Evolutionary conservation across 2,113 vertebrate species (phyloP).

Genomic region (Lampris incognitus): DNA sequence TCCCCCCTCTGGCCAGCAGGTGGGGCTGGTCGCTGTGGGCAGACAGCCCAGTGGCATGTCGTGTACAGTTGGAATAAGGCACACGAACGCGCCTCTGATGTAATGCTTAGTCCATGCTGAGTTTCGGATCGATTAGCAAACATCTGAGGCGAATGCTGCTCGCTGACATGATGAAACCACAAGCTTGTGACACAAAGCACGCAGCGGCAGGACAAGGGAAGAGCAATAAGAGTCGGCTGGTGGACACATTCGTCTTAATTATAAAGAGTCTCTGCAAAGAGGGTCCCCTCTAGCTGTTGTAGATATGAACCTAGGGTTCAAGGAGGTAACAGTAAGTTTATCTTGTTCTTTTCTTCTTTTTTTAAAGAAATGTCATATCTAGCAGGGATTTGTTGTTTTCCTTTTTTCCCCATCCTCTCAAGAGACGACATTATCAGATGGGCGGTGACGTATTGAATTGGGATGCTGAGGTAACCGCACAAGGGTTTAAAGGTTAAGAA

Average conservation of each 20-base stretch:
- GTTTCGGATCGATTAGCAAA: slow-evolving; percentile 57
- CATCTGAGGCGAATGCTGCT: not conserved
- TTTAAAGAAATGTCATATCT: not conserved
- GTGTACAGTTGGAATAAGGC: slow-evolving; percentile 24
- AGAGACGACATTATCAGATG: not conserved
- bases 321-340: not conserved
- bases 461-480: not conserved
- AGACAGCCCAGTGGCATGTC: slow-evolving; percentile 67
- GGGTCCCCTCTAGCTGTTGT: slow-evolving; percentile 3
- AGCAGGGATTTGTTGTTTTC: not conserved
- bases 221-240: slow-evolving; percentile 22
- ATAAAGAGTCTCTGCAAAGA: not conserved
- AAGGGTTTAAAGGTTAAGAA: not conserved
- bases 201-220: slow-evolving; percentile 13
- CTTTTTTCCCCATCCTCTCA: not conserved
- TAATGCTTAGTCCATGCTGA: slow-evolving; percentile 12
- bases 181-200: not conserved
- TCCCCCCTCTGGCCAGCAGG: slow-evolving; percentile 62
- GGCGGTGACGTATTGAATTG: not conserved
- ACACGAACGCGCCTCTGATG: slow-evolving; percentile 41
- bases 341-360: not conserved
- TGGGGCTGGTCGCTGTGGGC: slow-evolving; percentile 58
- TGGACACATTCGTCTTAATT: not conserved
- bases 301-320: not conserved
- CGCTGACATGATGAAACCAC: slow-evolving; percentile 46